phyloP scores from a whole-genome alignment of 2,113 vertebrate genomes.

The Bostrychus sinensis region DNA sequence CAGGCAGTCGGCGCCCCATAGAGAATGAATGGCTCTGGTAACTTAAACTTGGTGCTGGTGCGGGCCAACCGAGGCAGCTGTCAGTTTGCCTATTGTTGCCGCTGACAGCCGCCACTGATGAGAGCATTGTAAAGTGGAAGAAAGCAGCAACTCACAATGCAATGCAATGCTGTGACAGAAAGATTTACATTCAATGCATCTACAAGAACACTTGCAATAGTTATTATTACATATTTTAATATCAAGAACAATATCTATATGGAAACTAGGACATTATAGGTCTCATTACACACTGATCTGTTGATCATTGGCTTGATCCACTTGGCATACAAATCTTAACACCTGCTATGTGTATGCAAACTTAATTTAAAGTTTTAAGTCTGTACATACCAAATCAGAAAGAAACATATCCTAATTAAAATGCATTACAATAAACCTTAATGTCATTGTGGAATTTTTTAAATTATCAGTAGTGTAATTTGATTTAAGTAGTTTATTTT shows the following conservation, averaged over 20 bases:
- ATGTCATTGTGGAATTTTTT: too few relatives aligned
- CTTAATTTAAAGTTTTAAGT: background rate
- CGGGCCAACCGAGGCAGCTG: conserved; percentile 51
- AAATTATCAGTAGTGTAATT: too few relatives aligned
- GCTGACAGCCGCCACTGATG: conserved; percentile 65
- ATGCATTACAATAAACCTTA: too few relatives aligned
- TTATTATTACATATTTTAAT: background rate
- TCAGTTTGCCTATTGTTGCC: conserved; percentile 58
- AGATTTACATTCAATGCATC: conserved; percentile 22
- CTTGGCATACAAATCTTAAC: background rate
- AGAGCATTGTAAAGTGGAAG: conserved; percentile 50
- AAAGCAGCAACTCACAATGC: conserved; percentile 9
- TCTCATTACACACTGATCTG: background rate
- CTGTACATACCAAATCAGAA: too few relatives aligned
- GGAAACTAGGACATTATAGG: background rate
- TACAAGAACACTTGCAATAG: background rate
- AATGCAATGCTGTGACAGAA: conserved; percentile 30
- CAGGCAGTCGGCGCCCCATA: conserved; percentile 49
- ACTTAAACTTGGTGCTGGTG: conserved; percentile 56
- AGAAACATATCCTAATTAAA: too few relatives aligned
- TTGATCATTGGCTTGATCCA: background rate
- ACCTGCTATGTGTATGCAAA: background rate
- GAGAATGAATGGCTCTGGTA: conserved; percentile 63
- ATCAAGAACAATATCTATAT: background rate
- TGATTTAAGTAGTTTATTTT: too few relatives aligned